phyloP scores from a whole-genome alignment of 2,888 invertebrate species.

The Mesochorus sp. region DNA sequence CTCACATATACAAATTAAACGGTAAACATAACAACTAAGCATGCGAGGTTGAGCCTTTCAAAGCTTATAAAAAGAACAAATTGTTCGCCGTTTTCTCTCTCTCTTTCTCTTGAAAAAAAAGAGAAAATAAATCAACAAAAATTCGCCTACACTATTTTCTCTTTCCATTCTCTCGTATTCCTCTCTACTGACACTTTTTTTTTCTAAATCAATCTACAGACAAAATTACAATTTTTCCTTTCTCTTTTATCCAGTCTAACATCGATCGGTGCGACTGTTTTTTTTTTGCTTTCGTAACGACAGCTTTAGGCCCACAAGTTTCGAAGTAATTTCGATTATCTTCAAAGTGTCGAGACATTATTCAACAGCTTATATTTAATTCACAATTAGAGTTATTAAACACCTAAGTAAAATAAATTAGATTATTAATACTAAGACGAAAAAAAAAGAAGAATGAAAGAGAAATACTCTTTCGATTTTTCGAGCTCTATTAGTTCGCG shows the following conservation, averaged over 20 bases:
- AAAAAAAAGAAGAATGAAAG: slow-evolving; percentile 15
- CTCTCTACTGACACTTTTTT: background rate
- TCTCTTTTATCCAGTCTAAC: slow-evolving; percentile 21
- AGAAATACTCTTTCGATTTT: slow-evolving; percentile 23
- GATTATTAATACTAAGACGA: slow-evolving; percentile 49
- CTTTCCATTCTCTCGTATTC: background rate
- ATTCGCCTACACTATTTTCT: background rate
- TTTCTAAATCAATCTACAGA: slow-evolving; percentile 36
- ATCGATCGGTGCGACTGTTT: slow-evolving; percentile 23
- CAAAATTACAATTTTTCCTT: slow-evolving; percentile 27
- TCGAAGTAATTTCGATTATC: background rate
- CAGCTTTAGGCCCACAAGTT: slow-evolving; percentile 12
- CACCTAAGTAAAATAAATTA: slow-evolving; percentile 51
- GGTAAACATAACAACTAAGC: slow-evolving; percentile 55
- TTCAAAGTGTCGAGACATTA: slow-evolving; percentile 25
- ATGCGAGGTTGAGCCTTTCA: slow-evolving; percentile 47
- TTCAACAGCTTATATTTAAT: slow-evolving; percentile 36
- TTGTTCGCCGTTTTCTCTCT: slow-evolving; percentile 14
- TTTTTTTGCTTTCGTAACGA: slow-evolving; percentile 11
- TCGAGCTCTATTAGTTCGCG: slow-evolving; percentile 28
- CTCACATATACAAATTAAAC: slow-evolving; percentile 57
- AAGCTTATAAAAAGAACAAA: slow-evolving; percentile 22
- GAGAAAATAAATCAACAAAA: background rate
- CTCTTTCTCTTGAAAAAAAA: background rate
- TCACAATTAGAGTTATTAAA: slow-evolving; percentile 17